Evolutionary conservation across 2,113 vertebrate genomes (phyloP).

Genomic region (Malurus elegans): DNA sequence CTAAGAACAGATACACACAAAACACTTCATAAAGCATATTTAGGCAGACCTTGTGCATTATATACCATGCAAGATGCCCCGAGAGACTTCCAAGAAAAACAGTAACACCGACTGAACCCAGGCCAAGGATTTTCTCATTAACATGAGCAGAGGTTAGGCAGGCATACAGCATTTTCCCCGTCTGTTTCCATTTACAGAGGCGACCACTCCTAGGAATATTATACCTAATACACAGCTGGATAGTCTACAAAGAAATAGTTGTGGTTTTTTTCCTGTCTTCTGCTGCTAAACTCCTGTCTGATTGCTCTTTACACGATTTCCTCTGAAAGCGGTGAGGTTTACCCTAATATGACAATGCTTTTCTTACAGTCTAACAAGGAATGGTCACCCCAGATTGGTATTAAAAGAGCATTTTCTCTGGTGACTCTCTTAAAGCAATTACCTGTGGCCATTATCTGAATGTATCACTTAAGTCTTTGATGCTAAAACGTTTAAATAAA

Average conservation of each 20-base stretch:
- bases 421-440: constrained; percentile 27
- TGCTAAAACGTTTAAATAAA: constrained; percentile 38
- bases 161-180: not conserved
- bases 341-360: constrained; percentile 46
- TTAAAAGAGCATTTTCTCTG: constrained; percentile 12
- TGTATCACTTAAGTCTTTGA: constrained; percentile 2
- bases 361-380: constrained; percentile 47
- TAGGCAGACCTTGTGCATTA: not conserved
- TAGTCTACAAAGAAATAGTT: constrained; percentile 71
- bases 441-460: constrained; percentile 17
- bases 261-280: constrained; percentile 48
- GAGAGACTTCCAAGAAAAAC: constrained; percentile 36
- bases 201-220: constrained; percentile 17
- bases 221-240: constrained; percentile 46
- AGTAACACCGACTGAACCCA: constrained; percentile 32
- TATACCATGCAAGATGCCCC: not conserved
- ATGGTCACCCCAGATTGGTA: constrained; percentile 19
- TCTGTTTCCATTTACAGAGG: constrained; percentile 68
- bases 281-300: constrained; percentile 47
- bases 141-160: constrained; percentile 49
- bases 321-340: constrained; percentile 63
- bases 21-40: constrained; percentile 10
- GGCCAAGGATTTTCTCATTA: constrained; percentile 51
- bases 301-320: constrained; percentile 67
- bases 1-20: not conserved